phyloP scores from a whole-genome alignment of 2,888 invertebrate genomes.

The Drepana falcataria region DNA sequence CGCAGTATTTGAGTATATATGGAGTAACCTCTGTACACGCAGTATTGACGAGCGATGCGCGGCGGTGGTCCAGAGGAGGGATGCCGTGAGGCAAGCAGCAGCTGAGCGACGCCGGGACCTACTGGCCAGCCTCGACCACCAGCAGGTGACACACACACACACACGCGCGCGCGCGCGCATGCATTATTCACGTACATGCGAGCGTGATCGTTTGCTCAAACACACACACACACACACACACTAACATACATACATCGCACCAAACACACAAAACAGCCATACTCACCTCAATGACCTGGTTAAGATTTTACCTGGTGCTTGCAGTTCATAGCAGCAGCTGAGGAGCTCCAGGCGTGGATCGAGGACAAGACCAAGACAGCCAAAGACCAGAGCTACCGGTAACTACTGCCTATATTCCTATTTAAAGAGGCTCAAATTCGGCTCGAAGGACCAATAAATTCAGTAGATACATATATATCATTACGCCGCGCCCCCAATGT shows the following conservation, averaged over 20 bases:
- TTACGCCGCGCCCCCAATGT: too few species aligned
- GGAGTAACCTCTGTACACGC: neutral
- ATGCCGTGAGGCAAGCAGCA: conserved; percentile 85
- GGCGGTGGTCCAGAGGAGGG: conserved; percentile 86
- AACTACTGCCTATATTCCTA: neutral
- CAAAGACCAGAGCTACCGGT: conserved; percentile 92
- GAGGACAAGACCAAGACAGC: conserved; percentile 94
- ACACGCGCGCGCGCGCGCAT: too few species aligned
- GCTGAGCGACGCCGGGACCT: conserved; percentile 85
- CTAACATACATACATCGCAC: too few species aligned
- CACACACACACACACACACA: too few species aligned
- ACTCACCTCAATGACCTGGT: too few species aligned
- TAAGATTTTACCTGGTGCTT: neutral
- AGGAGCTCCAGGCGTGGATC: conserved; percentile 94
- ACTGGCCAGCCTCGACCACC: conserved; percentile 91
- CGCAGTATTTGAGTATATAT: too few species aligned
- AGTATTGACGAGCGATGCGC: conserved; percentile 85
- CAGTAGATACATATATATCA: too few species aligned
- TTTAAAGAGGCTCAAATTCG: neutral
- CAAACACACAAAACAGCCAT: too few species aligned
- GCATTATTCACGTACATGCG: too few species aligned
- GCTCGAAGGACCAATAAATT: neutral
- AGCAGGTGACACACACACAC: conserved; percentile 59
- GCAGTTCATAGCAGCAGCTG: conserved; percentile 94
- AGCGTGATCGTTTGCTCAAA: too few species aligned